These are phyloP conservation scores for Nyctalus aviator DNA, from an alignment of 2,797 vertebrate species.

Conservation along the genomic window DNA sequence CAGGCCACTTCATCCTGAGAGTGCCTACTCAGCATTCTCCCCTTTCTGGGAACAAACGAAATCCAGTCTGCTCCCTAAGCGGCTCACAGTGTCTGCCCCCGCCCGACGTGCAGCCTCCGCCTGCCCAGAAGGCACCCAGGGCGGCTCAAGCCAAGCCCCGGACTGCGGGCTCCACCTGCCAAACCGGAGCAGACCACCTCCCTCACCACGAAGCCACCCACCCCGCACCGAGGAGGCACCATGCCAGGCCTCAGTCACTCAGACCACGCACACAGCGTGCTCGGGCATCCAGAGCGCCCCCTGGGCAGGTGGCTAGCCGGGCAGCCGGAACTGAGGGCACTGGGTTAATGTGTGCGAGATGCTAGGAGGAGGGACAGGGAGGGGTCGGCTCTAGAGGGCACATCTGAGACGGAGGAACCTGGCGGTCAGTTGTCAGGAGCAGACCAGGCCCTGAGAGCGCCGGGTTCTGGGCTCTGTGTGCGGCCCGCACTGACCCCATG, in stretches of 20 bases:
- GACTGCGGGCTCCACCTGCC: background rate
- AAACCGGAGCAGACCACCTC: background rate
- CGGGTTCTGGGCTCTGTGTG: background rate
- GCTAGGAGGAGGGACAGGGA: background rate
- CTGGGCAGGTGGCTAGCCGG: background rate
- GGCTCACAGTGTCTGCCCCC: background rate
- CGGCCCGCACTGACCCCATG: background rate
- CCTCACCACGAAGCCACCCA: background rate
- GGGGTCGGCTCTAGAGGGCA: background rate
- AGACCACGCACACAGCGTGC: background rate
- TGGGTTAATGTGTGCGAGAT: background rate
- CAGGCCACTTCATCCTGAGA: background rate
- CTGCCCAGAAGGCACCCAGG: background rate
- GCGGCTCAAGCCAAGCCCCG: background rate
- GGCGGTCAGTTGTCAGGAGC: background rate
- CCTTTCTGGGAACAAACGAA: background rate
- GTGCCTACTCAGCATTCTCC: background rate
- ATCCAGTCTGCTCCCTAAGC: background rate
- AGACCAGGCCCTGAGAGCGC: background rate
- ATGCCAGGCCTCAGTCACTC: background rate
- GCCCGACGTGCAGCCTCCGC: background rate
- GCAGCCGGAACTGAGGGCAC: background rate
- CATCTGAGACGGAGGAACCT: background rate
- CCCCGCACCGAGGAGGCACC: background rate
- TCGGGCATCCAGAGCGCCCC: background rate